Conservation (phyloP, 2,797 vertebrate genomes). For the Bufotes viridis region DNA sequence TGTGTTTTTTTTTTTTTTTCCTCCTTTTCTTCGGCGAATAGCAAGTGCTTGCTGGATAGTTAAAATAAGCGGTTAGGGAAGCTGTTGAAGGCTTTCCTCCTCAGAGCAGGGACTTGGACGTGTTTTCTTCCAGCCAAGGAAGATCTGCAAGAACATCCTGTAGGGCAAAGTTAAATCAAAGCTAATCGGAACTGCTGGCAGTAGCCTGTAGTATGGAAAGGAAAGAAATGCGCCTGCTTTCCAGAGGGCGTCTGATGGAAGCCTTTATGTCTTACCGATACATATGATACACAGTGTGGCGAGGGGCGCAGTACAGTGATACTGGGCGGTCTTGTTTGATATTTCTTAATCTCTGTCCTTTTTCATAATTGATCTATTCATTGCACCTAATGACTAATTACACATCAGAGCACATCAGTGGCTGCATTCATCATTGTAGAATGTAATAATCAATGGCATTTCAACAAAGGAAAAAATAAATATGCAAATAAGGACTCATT, state of each 20-base stretch:
- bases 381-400: conserved; percentile 99
- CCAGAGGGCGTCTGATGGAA: conserved; percentile 78
- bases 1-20: conserved; percentile 79
- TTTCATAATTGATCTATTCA: conserved; percentile 99
- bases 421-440: conserved; percentile 98
- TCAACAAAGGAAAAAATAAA: conserved; percentile 99
- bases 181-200: conserved; percentile 26
- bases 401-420: conserved; percentile 97
- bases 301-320: conserved; percentile 66
- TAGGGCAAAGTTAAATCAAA: conserved; percentile 48
- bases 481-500: conserved; percentile 99
- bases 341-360: conserved; percentile 89
- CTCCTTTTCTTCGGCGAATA: conserved; percentile 79
- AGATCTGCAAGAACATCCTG: conserved; percentile 45
- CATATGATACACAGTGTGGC: conserved; percentile 33
- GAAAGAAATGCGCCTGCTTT: conserved; percentile 66
- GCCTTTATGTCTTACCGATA: conserved; percentile 74
- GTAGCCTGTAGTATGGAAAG: conserved; percentile 46
- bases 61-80: conserved; percentile 77
- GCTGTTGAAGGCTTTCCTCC: conserved; percentile 74
- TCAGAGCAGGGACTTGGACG: conserved; percentile 67
- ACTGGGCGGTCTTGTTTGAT: conserved; percentile 86
- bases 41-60: conserved; percentile 82
- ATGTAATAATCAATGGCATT: conserved; percentile 99
- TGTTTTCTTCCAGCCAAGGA: conserved; percentile 59